Evolutionary conservation across 2,113 vertebrate species (phyloP), one percentile per base, ranked within the genome.

Genomic region (Gymnorhina tibicen): DNA sequence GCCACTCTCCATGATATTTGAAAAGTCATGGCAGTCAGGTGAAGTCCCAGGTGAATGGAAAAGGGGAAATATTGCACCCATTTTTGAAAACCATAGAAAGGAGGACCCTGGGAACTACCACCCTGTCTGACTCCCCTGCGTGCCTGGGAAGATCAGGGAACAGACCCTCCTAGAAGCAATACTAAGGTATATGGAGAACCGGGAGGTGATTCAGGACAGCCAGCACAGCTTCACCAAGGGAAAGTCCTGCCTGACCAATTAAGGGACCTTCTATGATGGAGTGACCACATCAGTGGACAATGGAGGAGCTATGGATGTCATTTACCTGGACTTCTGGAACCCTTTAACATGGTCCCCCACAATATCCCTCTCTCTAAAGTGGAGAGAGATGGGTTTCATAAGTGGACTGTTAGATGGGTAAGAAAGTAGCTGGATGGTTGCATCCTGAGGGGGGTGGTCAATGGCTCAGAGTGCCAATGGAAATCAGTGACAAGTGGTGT

Each of bases 1-100:
- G 44, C 4, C 7, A 1, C 16, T 52, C 28, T 50, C 19, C 0
- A 0, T 10, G 5, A 53, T 39, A 75, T n/a, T n/a, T 39, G 9
- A 67, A 24, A 60, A 53, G 10, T 68, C 46, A n/a, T 30, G 16
- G 20, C 33, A 67, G 10, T 30, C 37, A 46, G 22, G 6, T 30
- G 11, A n/a, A 59, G 28, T 53, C 16, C 19, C 18, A 26, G 28
- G 6, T 30, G 33, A 60, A 32, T 19, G 35, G 17, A 80, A 58
- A 73, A 66, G 16, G 11, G 49, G 5, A 80, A 72, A 55, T 47
- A 11, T 16, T 42, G 26, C 8, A 33, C 8, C 3, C 4, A 42
- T 22, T 35, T 64, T 37, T 27, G 18, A 37, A 88, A 80, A 50
- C 1, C 7, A 15, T 23, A 19, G 50, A 66, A 72, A 73, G 32